A percentile compares a stretch with the other conserved stretches of the same genome.
Evolutionary conservation across 2,113 vertebrate genomes (phyloP).

Genomic region (Proterorhinus semilunaris): DNA sequence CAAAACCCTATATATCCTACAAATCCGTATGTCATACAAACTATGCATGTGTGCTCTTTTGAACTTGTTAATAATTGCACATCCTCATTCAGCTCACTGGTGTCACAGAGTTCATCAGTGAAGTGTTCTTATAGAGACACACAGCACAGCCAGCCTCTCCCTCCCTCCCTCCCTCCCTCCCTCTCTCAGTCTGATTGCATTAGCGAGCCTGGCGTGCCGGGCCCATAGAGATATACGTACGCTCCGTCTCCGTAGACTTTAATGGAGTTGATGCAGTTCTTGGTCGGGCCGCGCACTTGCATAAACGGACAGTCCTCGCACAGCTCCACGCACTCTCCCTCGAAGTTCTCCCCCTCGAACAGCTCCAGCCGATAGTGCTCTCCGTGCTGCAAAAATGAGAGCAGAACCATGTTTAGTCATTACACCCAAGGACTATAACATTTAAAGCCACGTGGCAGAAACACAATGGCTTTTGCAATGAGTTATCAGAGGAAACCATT

Average conservation of each 20-base stretch:
- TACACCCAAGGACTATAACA: neutral
- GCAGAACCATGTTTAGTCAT: neutral
- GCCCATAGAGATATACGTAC: conserved; percentile 70
- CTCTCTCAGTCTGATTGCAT: neutral
- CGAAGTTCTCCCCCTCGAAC: conserved; percentile 85
- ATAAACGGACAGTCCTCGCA: conserved; percentile 88
- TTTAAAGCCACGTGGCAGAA: too few species aligned
- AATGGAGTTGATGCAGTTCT: conserved; percentile 84
- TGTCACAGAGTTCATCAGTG: neutral
- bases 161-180: neutral
- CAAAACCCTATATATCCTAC: too few species aligned
- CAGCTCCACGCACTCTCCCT: conserved; percentile 85
- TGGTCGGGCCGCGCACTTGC: conserved; percentile 83
- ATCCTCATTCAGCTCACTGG: neutral
- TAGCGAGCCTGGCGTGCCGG: neutral
- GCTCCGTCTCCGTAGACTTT: conserved; percentile 88
- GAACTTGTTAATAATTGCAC: too few species aligned
- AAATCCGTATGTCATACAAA: too few species aligned
- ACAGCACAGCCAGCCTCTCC: neutral
- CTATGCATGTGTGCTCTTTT: too few species aligned
- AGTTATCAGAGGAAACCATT: too few species aligned
- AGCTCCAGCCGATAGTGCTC: conserved; percentile 88
- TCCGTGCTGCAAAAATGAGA: conserved; percentile 76
- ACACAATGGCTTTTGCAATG: too few species aligned
- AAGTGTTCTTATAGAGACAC: neutral